These are phyloP conservation scores for Tinea trinotella DNA, from an alignment of 2,888 invertebrate genomes.

Conservation along the genomic window DNA sequence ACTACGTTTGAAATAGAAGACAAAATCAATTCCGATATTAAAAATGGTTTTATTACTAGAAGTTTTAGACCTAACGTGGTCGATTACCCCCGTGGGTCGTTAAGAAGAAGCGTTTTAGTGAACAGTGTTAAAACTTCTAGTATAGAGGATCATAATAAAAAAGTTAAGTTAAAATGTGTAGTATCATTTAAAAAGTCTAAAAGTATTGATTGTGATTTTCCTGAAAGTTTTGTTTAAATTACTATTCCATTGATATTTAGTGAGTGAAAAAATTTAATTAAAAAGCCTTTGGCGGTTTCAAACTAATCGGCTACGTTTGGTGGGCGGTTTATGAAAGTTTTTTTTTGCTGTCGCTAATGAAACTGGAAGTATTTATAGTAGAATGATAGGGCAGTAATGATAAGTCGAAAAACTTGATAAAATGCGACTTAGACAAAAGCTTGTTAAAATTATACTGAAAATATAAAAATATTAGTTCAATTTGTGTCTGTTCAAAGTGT, in stretches of 20 bases:
- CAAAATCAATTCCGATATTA: not conserved
- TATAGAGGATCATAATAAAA: slow-evolving; percentile 41
- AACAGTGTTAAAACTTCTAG: slow-evolving; percentile 60
- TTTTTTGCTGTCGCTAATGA: too few relatives aligned
- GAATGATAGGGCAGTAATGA: too few relatives aligned
- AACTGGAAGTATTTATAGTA: too few relatives aligned
- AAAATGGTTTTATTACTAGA: slow-evolving; percentile 36
- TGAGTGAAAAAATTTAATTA: too few relatives aligned
- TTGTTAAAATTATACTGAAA: too few relatives aligned
- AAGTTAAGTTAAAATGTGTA: slow-evolving; percentile 54
- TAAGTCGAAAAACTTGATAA: too few relatives aligned
- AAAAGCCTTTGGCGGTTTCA: too few relatives aligned
- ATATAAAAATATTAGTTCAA: too few relatives aligned
- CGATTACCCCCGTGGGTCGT: slow-evolving; percentile 44
- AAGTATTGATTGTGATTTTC: slow-evolving; percentile 54
- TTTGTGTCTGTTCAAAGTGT: too few relatives aligned
- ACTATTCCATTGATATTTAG: not conserved
- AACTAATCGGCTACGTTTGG: too few relatives aligned
- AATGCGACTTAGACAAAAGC: too few relatives aligned
- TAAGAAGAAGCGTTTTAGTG: slow-evolving; percentile 65
- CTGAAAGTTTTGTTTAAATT: slow-evolving; percentile 64
- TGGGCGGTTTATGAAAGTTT: too few relatives aligned
- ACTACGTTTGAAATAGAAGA: not conserved
- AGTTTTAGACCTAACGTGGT: not conserved
- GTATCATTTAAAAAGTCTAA: slow-evolving; percentile 56